A percentile compares a stretch with the other conserved stretches of the same genome.
Evolutionary conservation across 2,797 vertebrate species (phyloP).

Genomic region (Anguilla pacifica): DNA sequence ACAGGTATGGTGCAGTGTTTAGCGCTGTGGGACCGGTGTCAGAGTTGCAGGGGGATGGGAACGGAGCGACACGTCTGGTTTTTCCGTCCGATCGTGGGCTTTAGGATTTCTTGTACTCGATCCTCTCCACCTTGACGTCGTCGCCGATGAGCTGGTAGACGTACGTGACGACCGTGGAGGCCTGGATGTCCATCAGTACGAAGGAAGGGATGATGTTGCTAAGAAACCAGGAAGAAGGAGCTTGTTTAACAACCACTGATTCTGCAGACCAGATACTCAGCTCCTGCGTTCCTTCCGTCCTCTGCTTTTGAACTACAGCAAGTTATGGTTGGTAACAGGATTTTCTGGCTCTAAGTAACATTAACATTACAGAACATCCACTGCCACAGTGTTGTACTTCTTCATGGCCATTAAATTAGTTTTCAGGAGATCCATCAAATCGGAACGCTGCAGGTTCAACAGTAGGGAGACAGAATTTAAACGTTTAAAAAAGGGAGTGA

Average conservation of each 20-base stretch:
- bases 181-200: constrained; percentile 99
- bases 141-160: constrained; percentile 98
- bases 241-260: neutral
- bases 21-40: constrained; percentile 48
- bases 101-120: constrained; percentile 98
- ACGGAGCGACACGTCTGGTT: constrained; percentile 58
- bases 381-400: too few relatives aligned
- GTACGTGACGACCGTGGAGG: constrained; percentile 97
- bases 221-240: constrained; percentile 50
- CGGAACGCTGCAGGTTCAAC: too few relatives aligned
- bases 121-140: constrained; percentile 98
- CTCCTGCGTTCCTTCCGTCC: neutral
- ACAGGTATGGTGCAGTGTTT: constrained; percentile 59
- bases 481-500: too few relatives aligned
- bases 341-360: neutral
- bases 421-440: too few relatives aligned
- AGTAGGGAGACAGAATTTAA: too few relatives aligned
- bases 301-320: neutral
- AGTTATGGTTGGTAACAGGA: neutral
- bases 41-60: constrained; percentile 65
- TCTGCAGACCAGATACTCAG: neutral
- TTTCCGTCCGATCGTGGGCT: neutral
- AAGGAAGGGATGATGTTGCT: constrained; percentile 99
- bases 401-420: too few relatives aligned
- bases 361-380: neutral